These are phyloP conservation scores for Ridgeia piscesae DNA, from an alignment of 1,140 invertebrate species.

Conservation along the genomic window DNA sequence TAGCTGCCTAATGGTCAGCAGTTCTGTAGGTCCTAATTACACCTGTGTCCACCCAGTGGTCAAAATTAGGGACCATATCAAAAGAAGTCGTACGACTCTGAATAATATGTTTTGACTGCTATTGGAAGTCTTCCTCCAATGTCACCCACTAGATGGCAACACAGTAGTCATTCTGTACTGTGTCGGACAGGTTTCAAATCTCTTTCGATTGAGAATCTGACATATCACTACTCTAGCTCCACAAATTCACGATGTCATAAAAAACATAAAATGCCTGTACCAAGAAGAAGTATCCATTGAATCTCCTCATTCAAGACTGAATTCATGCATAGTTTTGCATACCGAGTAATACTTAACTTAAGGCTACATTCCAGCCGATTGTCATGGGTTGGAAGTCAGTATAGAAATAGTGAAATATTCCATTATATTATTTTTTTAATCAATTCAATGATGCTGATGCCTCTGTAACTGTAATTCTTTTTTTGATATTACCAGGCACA, in stretches of 20 bases:
- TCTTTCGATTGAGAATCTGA: no score
- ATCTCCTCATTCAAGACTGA: no score
- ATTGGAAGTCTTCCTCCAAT: no score
- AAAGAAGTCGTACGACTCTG: neutral
- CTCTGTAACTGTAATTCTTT: neutral
- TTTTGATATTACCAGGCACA: neutral
- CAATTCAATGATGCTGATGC: neutral
- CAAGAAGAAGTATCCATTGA: no score
- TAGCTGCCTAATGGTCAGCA: neutral
- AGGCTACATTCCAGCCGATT: neutral
- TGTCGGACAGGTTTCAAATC: no score
- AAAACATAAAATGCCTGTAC: no score
- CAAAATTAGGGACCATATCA: neutral
- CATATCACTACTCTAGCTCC: no score
- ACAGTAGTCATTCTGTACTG: no score
- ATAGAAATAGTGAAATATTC: neutral
- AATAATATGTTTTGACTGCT: neutral
- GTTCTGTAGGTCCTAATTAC: neutral
- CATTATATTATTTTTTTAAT: neutral
- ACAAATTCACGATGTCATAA: no score
- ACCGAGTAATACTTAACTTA: neutral
- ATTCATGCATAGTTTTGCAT: no score
- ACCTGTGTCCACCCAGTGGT: neutral
- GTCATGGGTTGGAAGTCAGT: neutral
- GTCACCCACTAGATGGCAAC: no score